Conservation (phyloP, 1,140 invertebrate species). For the Sycobia sp. region DNA sequence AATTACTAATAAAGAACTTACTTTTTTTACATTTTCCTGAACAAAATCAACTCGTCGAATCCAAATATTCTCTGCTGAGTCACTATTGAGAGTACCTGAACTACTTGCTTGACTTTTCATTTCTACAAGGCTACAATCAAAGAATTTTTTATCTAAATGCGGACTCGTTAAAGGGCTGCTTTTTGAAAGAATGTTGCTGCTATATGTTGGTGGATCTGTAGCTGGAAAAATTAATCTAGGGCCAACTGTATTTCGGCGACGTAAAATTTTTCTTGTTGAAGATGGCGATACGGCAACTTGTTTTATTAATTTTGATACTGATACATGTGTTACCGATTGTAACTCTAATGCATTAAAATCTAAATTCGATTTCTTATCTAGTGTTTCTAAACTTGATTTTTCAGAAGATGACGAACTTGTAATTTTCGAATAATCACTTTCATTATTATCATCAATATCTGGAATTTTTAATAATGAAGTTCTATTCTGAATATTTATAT, state of each 20-base stretch:
- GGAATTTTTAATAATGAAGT: constrained; percentile 28
- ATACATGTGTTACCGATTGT: constrained; percentile 21
- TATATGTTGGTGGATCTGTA: constrained; percentile 58
- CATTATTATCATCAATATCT: constrained; percentile 48
- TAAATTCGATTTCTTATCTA: constrained; percentile 54
- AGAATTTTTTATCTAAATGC: constrained; percentile 79
- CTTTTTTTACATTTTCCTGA: constrained; percentile 55
- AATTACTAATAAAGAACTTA: constrained; percentile 42
- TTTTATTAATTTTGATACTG: constrained; percentile 50
- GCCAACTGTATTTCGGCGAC: constrained; percentile 56
- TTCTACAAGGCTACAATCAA: constrained; percentile 79
- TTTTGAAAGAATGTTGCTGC: constrained; percentile 59
- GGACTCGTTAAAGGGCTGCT: constrained; percentile 66
- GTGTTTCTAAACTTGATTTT: constrained; percentile 59
- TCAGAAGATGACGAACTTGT: constrained; percentile 63
- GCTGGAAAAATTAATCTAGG: constrained; percentile 58
- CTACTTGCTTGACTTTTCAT: constrained; percentile 76
- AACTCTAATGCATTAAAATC: constrained; percentile 49
- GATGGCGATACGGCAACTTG: constrained; percentile 56
- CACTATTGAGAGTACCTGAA: constrained; percentile 66
- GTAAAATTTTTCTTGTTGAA: constrained; percentile 52
- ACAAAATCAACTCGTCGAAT: constrained; percentile 65
- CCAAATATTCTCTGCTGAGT: constrained; percentile 73
- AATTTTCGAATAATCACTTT: constrained; percentile 53
- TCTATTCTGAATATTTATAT: background rate